Evolutionary conservation across 2,888 invertebrate species (phyloP).

Genomic region (Alcis repandata): DNA sequence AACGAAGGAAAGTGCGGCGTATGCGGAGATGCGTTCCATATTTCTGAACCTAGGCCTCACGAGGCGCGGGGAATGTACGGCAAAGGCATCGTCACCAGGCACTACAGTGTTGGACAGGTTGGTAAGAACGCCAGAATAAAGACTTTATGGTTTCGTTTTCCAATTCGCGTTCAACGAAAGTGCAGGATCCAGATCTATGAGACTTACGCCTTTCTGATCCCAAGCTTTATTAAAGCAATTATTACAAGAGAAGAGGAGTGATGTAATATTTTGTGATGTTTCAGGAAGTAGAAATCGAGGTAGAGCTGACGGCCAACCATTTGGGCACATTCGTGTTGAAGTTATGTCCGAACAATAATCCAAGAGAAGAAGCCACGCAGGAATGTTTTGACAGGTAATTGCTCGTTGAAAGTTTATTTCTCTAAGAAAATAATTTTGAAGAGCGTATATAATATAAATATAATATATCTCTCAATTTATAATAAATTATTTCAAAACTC

Average conservation of each 20-base stretch:
- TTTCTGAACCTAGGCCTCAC: slow-evolving; percentile 91
- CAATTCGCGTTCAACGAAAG: too few relatives aligned
- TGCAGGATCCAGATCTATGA: too few relatives aligned
- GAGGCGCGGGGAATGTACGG: slow-evolving; percentile 96
- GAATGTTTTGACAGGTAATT: slow-evolving; percentile 92
- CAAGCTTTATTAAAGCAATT: too few relatives aligned
- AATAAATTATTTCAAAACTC: too few relatives aligned
- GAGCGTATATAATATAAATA: too few relatives aligned
- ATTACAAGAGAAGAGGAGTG: too few relatives aligned
- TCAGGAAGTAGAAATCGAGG: slow-evolving; percentile 93
- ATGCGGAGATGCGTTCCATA: slow-evolving; percentile 94
- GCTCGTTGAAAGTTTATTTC: background rate
- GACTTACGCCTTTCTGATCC: too few relatives aligned
- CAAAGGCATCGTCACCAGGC: slow-evolving; percentile 93
- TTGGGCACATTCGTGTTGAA: slow-evolving; percentile 94
- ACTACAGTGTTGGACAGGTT: slow-evolving; percentile 94
- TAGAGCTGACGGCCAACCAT: slow-evolving; percentile 96
- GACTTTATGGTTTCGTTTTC: background rate
- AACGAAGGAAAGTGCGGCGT: slow-evolving; percentile 95
- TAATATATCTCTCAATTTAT: too few relatives aligned
- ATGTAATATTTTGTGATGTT: slow-evolving; percentile 23
- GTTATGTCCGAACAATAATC: slow-evolving; percentile 95
- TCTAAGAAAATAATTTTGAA: too few relatives aligned
- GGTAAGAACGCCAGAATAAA: slow-evolving; percentile 28
- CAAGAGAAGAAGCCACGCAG: slow-evolving; percentile 91